Evolutionary conservation across 2,888 invertebrate genomes (phyloP).

Genomic region (Halocaridina rubra): DNA sequence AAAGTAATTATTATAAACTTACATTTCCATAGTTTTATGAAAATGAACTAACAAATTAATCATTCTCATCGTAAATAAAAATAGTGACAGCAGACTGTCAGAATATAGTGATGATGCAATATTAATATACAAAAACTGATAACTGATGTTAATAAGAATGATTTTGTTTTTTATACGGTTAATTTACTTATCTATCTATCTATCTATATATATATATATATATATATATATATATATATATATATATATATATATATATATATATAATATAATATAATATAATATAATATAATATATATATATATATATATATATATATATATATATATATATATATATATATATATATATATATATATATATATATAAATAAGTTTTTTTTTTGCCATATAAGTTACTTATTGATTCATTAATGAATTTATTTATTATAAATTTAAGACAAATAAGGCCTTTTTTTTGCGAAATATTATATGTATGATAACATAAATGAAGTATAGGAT

Average conservation of each 20-base stretch:
- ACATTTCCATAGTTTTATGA: too few species aligned
- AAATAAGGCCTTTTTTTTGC: too few species aligned
- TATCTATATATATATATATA: neutral
- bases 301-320: neutral
- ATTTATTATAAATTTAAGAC: too few species aligned
- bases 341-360: neutral
- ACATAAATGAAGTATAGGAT: too few species aligned
- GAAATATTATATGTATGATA: too few species aligned
- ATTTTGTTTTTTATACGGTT: neutral
- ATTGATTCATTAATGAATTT: too few species aligned
- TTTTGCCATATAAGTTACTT: neutral
- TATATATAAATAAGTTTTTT: neutral
- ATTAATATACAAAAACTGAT: too few species aligned
- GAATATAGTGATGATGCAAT: too few species aligned
- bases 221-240: conserved; percentile 21
- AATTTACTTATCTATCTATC: neutral
- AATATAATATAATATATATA: neutral
- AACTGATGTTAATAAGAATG: too few species aligned
- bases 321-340: neutral
- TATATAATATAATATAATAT: neutral
- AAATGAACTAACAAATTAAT: too few species aligned
- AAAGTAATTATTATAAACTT: too few species aligned
- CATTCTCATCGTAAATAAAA: neutral
- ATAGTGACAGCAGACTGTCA: neutral
- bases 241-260: neutral